Evolutionary conservation across 2,797 vertebrate species (phyloP), one percentile per base, ranked within the genome.

Genomic region (Sebastes matsubarae): DNA sequence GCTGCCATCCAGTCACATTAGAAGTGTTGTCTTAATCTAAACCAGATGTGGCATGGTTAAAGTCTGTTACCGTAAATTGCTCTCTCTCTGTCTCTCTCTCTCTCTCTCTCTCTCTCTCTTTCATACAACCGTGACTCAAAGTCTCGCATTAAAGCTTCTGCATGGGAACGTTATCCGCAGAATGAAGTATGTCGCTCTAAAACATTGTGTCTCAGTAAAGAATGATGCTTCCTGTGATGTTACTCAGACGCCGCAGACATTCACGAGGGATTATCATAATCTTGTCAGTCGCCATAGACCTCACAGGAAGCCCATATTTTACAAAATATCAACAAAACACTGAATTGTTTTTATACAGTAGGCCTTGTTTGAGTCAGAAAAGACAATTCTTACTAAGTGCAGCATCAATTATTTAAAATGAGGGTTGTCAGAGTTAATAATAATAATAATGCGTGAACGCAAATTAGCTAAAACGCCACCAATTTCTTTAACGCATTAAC

Each of bases 31-130:
- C 69, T 81, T 92, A 92, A 95, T 94, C 25, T 16, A 79, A 87
- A 79, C 83, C 94, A 95, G 94, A 95, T 95, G 94, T 24, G 1
- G 61, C n/a, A 18, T 63, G 85, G 82, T 87, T 86, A 6, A 75
- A 81, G 76, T 83, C 78, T 89, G 70, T 92, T 90, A 83, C 92
- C 80, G 85, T 85, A 89, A 80, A 87, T 79, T 73, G 64, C 71
- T 32, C 66, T 46, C 42, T 46, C 42, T 18, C 3, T 46, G 0
- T 18, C 16, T 46, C 46, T 65, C 63, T 16, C 14, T 63, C 70
- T 18, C 3, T 46, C 0, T 18, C 16, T 46, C 46, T 65, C 63
- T 16, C 14, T 63, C 70, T 61, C 63, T 73, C 67, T 61, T 24
- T 89, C 69, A 32, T 77, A 9, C 63, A 75, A 22, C 72, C 73